Evolutionary conservation across 2,113 vertebrate genomes (phyloP).

Genomic region (Hucho hucho): DNA sequence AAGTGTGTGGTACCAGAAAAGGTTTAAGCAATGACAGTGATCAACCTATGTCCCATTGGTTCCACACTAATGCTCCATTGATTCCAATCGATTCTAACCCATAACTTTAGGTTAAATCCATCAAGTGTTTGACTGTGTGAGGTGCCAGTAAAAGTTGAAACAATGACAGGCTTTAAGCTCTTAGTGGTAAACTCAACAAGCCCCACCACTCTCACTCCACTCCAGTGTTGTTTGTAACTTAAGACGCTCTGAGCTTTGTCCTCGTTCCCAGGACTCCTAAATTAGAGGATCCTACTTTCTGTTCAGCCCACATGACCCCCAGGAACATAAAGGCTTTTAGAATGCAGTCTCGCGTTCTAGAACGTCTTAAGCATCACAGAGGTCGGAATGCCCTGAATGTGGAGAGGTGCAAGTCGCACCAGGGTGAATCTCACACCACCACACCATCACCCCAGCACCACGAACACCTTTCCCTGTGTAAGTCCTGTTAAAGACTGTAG

Average conservation of each 20-base stretch:
- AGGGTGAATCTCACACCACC: constrained; percentile 68
- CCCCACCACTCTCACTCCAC: constrained; percentile 14
- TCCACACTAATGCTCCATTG: not conserved
- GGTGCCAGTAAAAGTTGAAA: not conserved
- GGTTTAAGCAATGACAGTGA: not conserved
- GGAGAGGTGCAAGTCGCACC: constrained; percentile 62
- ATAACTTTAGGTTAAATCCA: not conserved
- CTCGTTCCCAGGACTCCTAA: constrained; percentile 68
- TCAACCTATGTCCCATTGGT: not conserved
- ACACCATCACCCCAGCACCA: constrained; percentile 52
- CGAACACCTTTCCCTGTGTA: constrained; percentile 6
- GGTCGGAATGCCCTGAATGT: constrained; percentile 77
- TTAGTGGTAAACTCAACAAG: not conserved
- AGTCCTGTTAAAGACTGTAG: constrained; percentile 51
- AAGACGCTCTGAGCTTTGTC: constrained; percentile 42
- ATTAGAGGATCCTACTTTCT: constrained; percentile 66
- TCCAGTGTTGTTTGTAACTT: constrained; percentile 53
- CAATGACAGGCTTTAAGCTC: not conserved
- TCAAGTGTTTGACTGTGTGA: not conserved
- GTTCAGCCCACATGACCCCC: constrained; percentile 46
- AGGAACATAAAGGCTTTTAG: constrained; percentile 51
- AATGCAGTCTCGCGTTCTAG: constrained; percentile 50
- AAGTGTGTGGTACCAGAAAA: not conserved
- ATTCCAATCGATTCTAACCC: not conserved
- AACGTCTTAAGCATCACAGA: constrained; percentile 60